phyloP scores from a whole-genome alignment of 2,797 vertebrate species.

The Enteromius fasciolatus region DNA sequence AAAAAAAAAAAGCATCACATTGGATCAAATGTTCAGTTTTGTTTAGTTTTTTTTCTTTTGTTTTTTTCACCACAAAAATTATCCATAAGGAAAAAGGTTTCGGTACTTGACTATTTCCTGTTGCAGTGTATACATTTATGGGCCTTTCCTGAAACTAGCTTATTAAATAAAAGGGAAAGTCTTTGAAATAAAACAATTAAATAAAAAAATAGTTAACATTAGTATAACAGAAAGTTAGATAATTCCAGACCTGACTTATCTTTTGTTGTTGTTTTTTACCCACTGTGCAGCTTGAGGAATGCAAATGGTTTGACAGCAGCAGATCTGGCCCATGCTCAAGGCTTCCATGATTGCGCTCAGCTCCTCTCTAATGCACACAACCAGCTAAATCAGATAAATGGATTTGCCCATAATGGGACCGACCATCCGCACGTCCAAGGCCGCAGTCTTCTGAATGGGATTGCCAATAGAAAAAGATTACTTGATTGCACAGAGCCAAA shows the following conservation, averaged over 20 bases:
- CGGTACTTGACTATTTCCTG: constrained; percentile 45
- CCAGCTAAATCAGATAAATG: constrained; percentile 76
- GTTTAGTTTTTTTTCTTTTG: neutral
- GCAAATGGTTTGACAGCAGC: constrained; percentile 92
- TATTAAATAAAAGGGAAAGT: constrained; percentile 35
- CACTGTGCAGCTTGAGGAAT: constrained; percentile 89
- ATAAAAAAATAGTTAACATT: constrained; percentile 15
- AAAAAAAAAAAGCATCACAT: neutral
- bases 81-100: neutral
- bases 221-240: neutral
- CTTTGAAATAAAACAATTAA: neutral
- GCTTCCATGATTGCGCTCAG: constrained; percentile 89
- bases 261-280: constrained; percentile 56
- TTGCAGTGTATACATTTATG: constrained; percentile 56
- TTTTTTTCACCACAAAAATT: too few species aligned
- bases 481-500: constrained; percentile 75
- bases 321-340: constrained; percentile 91
- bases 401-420: constrained; percentile 74
- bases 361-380: constrained; percentile 88
- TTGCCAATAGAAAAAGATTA: constrained; percentile 87
- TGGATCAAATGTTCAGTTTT: neutral
- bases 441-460: constrained; percentile 67
- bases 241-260: constrained; percentile 69
- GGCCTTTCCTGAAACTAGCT: neutral
- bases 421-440: constrained; percentile 66